Evolutionary conservation across 2,113 vertebrate species (phyloP).

Genomic region (Xiphophorus couchianus): DNA sequence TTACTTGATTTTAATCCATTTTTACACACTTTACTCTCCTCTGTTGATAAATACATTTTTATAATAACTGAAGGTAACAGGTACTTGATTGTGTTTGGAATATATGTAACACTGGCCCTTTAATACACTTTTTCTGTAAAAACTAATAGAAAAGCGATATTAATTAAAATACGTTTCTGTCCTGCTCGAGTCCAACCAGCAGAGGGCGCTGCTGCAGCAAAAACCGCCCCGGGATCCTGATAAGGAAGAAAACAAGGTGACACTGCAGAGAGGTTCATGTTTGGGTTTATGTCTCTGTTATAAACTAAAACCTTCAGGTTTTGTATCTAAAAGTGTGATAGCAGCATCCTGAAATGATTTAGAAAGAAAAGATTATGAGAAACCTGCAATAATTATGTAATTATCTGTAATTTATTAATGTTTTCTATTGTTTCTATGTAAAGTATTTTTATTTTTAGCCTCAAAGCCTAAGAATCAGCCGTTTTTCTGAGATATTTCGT

Average conservation of each 20-base stretch:
- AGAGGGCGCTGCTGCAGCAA: not conserved
- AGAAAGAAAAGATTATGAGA: not conserved
- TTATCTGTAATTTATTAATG: not conserved
- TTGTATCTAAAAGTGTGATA: not conserved
- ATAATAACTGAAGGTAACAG: too few relatives aligned
- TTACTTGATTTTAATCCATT: too few relatives aligned
- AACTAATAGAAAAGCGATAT: too few relatives aligned
- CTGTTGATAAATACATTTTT: too few relatives aligned
- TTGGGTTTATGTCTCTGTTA: not conserved
- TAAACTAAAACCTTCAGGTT: not conserved
- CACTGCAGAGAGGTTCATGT: not conserved
- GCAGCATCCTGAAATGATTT: not conserved
- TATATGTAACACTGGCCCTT: too few relatives aligned
- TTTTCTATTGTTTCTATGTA: not conserved
- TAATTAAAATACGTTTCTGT: too few relatives aligned
- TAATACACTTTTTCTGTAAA: too few relatives aligned
- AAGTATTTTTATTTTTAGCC: too few relatives aligned
- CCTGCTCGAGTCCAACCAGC: not conserved
- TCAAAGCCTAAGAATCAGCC: not conserved
- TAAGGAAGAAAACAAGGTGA: not conserved
- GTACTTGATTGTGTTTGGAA: too few relatives aligned
- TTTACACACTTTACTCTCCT: too few relatives aligned
- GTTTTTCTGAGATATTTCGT: not conserved
- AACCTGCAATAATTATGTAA: not conserved
- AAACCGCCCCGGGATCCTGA: not conserved